These are phyloP conservation scores for Brachionus asplanchnoidis DNA, from an alignment of 1,140 invertebrate genomes.

Conservation along the genomic window DNA sequence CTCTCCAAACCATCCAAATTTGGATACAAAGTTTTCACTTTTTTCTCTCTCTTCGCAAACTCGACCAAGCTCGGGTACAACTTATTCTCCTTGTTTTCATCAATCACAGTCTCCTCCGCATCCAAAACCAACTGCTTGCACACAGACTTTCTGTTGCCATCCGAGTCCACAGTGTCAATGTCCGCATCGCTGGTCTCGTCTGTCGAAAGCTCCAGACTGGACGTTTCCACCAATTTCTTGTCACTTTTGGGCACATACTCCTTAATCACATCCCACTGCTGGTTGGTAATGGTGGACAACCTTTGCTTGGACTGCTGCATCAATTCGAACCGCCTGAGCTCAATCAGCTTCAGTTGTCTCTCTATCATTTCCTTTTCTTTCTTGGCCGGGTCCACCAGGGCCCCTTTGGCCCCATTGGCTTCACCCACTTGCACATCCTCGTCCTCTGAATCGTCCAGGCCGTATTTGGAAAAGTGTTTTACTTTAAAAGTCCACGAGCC, in stretches of 20 bases:
- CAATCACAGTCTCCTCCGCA: neutral
- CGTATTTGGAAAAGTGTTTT: constrained; percentile 39
- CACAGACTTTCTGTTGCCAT: neutral
- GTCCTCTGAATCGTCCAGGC: constrained; percentile 27
- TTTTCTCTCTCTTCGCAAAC: neutral
- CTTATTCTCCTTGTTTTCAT: constrained; percentile 9
- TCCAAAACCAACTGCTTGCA: neutral
- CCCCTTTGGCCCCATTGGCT: neutral
- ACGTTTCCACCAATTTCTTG: constrained; percentile 14
- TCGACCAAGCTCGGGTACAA: neutral
- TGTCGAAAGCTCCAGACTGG: constrained; percentile 10
- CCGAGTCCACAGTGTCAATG: neutral
- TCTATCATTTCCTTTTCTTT: constrained; percentile 38
- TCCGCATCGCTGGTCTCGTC: constrained; percentile 6
- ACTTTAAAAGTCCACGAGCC: constrained; percentile 88
- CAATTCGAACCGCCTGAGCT: constrained; percentile 11
- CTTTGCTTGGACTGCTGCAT: neutral
- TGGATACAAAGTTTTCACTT: constrained; percentile 5
- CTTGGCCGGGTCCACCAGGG: neutral
- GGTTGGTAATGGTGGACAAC: neutral
- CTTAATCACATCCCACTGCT: constrained; percentile 33
- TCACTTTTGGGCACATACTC: neutral
- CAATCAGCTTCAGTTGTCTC: constrained; percentile 24
- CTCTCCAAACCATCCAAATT: neutral
- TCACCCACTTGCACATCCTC: neutral